A percentile compares a stretch with the other conserved stretches of the same genome.
Evolutionary conservation across 2,113 vertebrate species (phyloP).

Genomic region (Lepisosteus osseus): DNA sequence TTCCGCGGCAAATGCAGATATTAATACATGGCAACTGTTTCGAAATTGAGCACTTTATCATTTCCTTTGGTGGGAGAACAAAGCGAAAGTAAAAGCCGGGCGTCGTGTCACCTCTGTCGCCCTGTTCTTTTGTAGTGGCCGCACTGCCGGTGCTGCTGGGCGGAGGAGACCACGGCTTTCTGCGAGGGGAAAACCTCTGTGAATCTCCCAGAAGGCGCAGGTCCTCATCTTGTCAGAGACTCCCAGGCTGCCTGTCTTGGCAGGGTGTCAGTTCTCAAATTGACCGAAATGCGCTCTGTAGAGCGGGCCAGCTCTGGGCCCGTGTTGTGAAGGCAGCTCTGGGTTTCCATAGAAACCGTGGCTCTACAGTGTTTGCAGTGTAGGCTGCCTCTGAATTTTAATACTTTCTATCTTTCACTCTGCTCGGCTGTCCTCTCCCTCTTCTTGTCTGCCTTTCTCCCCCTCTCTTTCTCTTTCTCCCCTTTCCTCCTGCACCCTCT

Average conservation of each 20-base stretch:
- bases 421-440: neutral
- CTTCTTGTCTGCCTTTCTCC: neutral
- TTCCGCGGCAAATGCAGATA: too few relatives aligned
- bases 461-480: neutral
- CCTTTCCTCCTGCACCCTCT: neutral
- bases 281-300: neutral
- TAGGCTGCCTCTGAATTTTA: neutral
- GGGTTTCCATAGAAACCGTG: neutral
- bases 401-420: neutral
- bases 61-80: too few relatives aligned
- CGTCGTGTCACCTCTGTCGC: too few relatives aligned
- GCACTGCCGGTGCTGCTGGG: too few relatives aligned
- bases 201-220: neutral
- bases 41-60: too few relatives aligned
- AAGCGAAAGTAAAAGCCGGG: too few relatives aligned
- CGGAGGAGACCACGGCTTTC: too few relatives aligned
- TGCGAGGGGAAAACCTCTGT: neutral
- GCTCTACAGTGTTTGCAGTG: neutral
- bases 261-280: neutral
- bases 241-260: neutral
- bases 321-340: neutral
- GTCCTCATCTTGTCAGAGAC: neutral
- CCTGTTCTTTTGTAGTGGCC: too few relatives aligned
- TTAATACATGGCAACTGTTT: too few relatives aligned
- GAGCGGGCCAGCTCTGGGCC: neutral